Percentiles rank a stretch among this genome's conserved stretches.
Conservation (phyloP, 2,113 vertebrate species). For the Arenaria interpres region DNA sequence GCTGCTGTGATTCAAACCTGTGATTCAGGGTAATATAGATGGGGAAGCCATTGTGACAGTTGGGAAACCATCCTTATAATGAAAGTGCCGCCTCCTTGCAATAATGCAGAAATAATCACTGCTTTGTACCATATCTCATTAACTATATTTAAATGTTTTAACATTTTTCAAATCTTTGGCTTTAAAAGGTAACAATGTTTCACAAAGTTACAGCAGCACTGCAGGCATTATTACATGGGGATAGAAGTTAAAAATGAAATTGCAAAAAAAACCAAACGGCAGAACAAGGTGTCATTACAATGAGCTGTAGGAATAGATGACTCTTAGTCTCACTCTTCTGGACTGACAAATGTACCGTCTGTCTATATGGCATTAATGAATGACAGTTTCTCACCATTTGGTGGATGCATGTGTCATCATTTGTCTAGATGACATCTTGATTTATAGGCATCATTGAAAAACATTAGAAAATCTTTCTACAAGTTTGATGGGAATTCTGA, state of each 20-base stretch:
- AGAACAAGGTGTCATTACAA: slow-evolving; percentile 20
- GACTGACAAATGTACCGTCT: slow-evolving; percentile 58
- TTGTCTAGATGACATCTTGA: slow-evolving; percentile 66
- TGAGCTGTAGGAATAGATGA: slow-evolving; percentile 38
- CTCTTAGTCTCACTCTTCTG: slow-evolving; percentile 45
- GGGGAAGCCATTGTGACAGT: neutral
- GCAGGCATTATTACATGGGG: neutral
- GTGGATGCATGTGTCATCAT: slow-evolving; percentile 61
- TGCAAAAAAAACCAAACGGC: neutral
- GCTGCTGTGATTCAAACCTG: neutral
- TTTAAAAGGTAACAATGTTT: neutral
- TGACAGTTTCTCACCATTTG: slow-evolving; percentile 58
- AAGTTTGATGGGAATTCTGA: slow-evolving; percentile 50
- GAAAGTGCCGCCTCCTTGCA: neutral
- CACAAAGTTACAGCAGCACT: neutral
- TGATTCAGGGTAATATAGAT: neutral
- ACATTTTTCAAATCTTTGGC: slow-evolving; percentile 13
- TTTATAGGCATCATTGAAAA: slow-evolving; percentile 66
- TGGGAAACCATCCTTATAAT: neutral
- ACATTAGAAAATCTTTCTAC: slow-evolving; percentile 56
- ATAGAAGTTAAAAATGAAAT: slow-evolving; percentile 21
- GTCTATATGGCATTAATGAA: slow-evolving; percentile 64
- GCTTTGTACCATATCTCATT: neutral
- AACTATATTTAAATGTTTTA: slow-evolving; percentile 4
- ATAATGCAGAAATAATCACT: slow-evolving; percentile 14